Conservation (phyloP, 2,888 invertebrate species). For the Monoplex corrugatus region DNA sequence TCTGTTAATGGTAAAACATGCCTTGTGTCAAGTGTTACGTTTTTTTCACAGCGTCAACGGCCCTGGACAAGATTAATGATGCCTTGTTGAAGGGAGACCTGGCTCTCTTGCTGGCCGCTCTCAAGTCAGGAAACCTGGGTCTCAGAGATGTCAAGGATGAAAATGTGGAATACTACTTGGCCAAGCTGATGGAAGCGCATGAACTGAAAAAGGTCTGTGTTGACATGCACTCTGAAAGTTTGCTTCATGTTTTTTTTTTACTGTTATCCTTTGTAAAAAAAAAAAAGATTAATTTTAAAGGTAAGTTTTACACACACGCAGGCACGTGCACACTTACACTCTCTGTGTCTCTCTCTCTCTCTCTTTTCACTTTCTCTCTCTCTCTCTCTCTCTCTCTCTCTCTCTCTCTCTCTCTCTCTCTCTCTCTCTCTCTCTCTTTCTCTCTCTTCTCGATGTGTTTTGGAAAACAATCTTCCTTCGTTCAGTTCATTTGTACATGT, state of each 20-base stretch:
- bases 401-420: neutral
- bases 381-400: neutral
- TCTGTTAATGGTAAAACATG: too few relatives aligned
- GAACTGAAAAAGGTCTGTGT: conserved; percentile 70
- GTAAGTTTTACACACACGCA: too few relatives aligned
- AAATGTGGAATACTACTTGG: conserved; percentile 73
- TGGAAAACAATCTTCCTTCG: too few relatives aligned
- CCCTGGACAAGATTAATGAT: conserved; percentile 66
- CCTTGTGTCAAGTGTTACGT: too few relatives aligned
- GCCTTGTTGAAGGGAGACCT: conserved; percentile 73
- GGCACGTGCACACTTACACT: too few relatives aligned
- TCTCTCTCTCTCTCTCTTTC: neutral
- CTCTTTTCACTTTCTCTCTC: neutral
- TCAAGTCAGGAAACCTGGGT: conserved; percentile 72
- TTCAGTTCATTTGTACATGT: too few relatives aligned
- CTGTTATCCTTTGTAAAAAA: too few relatives aligned
- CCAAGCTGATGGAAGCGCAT: conserved; percentile 64
- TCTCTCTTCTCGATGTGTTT: neutral
- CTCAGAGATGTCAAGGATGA: conserved; percentile 74
- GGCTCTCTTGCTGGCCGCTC: conserved; percentile 64
- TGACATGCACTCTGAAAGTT: neutral
- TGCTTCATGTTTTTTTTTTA: neutral
- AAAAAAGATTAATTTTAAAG: too few relatives aligned
- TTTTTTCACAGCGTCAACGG: conserved; percentile 58
- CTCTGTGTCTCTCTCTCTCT: neutral